Evolutionary conservation across 2,888 invertebrate genomes (phyloP).

Genomic region (Serripes groenlandicus): DNA sequence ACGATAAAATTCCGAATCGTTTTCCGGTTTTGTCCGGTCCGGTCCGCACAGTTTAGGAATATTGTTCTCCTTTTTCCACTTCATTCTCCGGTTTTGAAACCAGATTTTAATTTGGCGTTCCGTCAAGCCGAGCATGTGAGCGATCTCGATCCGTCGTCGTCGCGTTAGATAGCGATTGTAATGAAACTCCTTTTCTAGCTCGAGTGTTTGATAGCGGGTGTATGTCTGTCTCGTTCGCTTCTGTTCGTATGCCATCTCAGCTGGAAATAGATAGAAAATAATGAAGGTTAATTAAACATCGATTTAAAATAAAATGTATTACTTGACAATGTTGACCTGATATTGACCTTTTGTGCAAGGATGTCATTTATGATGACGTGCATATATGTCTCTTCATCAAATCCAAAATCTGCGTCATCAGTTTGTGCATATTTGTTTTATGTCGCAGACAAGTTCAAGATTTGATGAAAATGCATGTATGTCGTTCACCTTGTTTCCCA

Average conservation of each 20-base stretch:
- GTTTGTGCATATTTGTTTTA: too few species aligned
- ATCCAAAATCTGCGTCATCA: too few species aligned
- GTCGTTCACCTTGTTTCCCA: too few species aligned
- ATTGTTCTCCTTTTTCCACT: constrained; percentile 89
- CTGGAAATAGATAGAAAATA: constrained; percentile 58
- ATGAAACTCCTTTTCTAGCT: constrained; percentile 99
- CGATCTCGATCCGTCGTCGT: constrained; percentile 98
- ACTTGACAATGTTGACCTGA: too few species aligned
- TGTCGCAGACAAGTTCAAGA: too few species aligned
- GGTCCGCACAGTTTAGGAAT: constrained; percentile 81
- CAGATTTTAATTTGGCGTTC: constrained; percentile 93
- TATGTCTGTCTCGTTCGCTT: constrained; percentile 99
- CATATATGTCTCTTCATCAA: too few species aligned
- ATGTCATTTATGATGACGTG: too few species aligned
- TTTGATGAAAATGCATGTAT: too few species aligned
- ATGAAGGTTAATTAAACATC: background rate
- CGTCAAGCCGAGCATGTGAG: constrained; percentile 98
- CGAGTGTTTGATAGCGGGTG: constrained; percentile 98
- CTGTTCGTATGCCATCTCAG: constrained; percentile 88
- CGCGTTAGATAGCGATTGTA: constrained; percentile 99
- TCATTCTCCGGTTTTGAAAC: constrained; percentile 98
- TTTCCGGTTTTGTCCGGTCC: constrained; percentile 74
- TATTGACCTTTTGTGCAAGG: too few species aligned
- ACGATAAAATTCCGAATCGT: constrained; percentile 64
- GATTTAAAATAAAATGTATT: background rate